A percentile compares a stretch with the other conserved stretches of the same genome.
phyloP scores from a whole-genome alignment of 1,140 invertebrate species.

The Bombus superbus region DNA sequence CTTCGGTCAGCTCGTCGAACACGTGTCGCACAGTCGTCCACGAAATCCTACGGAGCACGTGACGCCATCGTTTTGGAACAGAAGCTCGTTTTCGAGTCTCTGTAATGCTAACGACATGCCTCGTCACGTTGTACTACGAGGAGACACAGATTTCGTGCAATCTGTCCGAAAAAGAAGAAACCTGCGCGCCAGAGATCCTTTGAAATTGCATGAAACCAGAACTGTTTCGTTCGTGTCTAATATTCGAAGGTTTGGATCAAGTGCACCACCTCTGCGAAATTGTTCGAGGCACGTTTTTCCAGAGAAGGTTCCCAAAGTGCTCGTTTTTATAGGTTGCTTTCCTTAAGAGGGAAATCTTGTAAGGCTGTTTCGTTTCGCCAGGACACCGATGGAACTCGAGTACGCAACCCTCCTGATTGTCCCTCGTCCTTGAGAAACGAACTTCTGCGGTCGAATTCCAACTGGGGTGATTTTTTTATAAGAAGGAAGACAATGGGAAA shows the following conservation, averaged over 20 bases:
- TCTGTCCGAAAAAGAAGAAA: constrained; percentile 1
- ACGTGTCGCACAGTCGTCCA: constrained; percentile 65
- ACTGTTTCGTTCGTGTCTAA: not conserved
- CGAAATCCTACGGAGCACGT: constrained; percentile 44
- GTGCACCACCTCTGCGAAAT: not conserved
- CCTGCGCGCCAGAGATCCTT: constrained; percentile 12
- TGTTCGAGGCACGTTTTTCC: constrained; percentile 24
- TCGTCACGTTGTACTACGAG: constrained; percentile 27
- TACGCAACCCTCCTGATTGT: not conserved
- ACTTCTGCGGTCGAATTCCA: constrained; percentile 41
- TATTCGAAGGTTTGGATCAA: not conserved
- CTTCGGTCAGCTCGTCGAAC: constrained; percentile 41
- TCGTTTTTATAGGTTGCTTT: constrained; percentile 22
- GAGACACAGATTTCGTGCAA: constrained; percentile 13
- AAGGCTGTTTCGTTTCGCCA: constrained; percentile 65
- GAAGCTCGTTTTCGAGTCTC: constrained; percentile 36
- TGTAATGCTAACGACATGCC: constrained; percentile 45
- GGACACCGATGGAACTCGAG: constrained; percentile 41
- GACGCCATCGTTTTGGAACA: constrained; percentile 17
- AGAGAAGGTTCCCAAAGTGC: no score
- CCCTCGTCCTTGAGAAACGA: not conserved
- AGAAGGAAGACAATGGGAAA: not conserved
- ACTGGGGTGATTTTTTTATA: not conserved
- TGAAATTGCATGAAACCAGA: not conserved
- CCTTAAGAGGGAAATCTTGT: constrained; percentile 72